Evolutionary conservation across 2,797 vertebrate species (phyloP).

Genomic region (Erethizon dorsatum): DNA sequence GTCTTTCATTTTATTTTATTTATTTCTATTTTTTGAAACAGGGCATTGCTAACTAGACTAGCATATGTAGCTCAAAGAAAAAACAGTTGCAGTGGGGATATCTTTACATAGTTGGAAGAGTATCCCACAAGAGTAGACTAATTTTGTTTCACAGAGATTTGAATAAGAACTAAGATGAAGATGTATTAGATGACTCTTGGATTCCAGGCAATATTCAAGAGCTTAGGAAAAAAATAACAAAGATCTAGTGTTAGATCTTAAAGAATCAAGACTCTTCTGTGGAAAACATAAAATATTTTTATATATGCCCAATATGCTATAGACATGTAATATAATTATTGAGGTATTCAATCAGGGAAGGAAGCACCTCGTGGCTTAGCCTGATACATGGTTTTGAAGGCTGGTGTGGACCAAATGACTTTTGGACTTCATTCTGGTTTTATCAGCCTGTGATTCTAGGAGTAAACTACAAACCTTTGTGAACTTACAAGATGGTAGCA

Average conservation of each 20-base stretch:
- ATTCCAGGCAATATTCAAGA: not conserved
- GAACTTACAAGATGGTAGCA: not conserved
- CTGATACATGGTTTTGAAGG: not conserved
- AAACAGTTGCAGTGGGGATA: not conserved
- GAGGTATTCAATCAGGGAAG: not conserved
- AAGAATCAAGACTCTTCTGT: not conserved
- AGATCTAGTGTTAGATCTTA: not conserved
- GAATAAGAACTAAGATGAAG: constrained; percentile 27
- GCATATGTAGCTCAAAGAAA: not conserved
- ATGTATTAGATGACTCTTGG: not conserved
- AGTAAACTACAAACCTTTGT: not conserved
- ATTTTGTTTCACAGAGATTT: not conserved
- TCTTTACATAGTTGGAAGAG: constrained; percentile 27
- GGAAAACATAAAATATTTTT: constrained; percentile 15
- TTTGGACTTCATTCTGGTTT: not conserved
- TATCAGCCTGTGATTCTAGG: not conserved
- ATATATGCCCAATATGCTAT: not conserved
- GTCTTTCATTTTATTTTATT: not conserved
- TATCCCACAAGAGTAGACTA: not conserved
- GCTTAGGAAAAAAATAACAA: not conserved
- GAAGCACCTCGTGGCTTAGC: not conserved
- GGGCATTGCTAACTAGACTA: not conserved
- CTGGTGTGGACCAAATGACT: not conserved
- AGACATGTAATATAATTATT: not conserved
- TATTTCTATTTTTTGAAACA: not conserved